A percentile compares a stretch with the other conserved stretches of the same genome.
phyloP scores from a whole-genome alignment of 2,888 invertebrate species.

The Congeria kusceri region DNA sequence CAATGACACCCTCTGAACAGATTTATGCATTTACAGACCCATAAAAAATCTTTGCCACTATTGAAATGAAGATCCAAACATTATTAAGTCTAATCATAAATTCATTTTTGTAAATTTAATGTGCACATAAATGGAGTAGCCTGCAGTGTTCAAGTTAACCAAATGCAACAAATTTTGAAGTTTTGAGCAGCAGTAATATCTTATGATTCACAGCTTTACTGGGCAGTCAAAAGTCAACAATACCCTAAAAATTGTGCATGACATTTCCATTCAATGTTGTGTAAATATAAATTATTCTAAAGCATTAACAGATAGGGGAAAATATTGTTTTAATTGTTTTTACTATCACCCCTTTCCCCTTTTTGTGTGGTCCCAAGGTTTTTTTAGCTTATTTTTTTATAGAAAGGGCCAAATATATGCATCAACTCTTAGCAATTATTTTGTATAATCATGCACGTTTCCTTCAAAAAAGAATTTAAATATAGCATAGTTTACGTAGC shows the following conservation, averaged over 20 bases:
- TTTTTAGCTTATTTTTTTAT: no score
- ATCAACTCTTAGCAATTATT: no score
- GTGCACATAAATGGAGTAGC: slow-evolving; percentile 35
- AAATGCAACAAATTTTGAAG: slow-evolving; percentile 39
- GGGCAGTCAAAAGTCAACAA: slow-evolving; percentile 20
- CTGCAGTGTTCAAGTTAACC: slow-evolving; percentile 31
- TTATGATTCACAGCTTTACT: slow-evolving; percentile 21
- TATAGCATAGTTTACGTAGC: no score
- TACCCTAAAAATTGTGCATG: slow-evolving; percentile 13
- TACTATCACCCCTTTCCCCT: no score
- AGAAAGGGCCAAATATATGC: no score
- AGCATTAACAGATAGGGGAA: no score
- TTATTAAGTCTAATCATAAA: slow-evolving; percentile 38
- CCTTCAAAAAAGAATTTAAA: no score
- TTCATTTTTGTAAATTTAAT: slow-evolving; percentile 46
- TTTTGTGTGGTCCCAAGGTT: no score
- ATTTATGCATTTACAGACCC: slow-evolving; percentile 44
- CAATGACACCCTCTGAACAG: slow-evolving; percentile 12
- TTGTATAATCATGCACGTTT: no score
- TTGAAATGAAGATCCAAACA: slow-evolving; percentile 34
- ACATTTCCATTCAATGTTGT: no score
- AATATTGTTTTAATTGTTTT: no score
- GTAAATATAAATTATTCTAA: no score
- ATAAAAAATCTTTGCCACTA: slow-evolving; percentile 45
- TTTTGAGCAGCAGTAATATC: slow-evolving; percentile 19